Base-by-base conservation (phyloP, 2,113 vertebrate genomes). In the Pelmatolapia mariae region DNA sequence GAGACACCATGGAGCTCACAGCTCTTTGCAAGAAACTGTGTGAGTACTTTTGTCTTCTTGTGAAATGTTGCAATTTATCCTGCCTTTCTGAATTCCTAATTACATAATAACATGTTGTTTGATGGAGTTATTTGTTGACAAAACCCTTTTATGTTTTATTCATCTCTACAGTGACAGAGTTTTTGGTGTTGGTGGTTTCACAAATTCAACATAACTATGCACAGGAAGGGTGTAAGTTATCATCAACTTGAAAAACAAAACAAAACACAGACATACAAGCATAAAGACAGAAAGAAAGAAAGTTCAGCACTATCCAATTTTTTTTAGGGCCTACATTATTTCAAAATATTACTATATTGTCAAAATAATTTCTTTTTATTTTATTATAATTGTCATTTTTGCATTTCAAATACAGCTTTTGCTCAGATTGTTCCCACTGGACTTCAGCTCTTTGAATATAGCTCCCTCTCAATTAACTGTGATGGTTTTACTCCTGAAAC, bases 221-320 rank as follows among this genome's bases (percentile, higher is more conserved):
- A 38, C 53, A 0, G 40, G 18, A 87, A n/a, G n/a, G 0, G 3
- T n/a, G 86, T 83, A 33, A 83, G 86, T 79, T 15, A 13, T 68
- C 2, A 68, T 13, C n/a, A 8, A 22, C 7, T 68, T 22, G 8
- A 66, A 40, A 68, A 43, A 3, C 5, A 40, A 63, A 68, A 7
- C 0, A 40, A 68, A 68, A 22, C 0, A 0, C 11, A 66, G 3
- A 68, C 4, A 0, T n/a, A 63, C 6, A 7, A 4, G 5, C 29
- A 61, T 2, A 29, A 59, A 26, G 24, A 57, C 3, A 29, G 26
- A 53, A 54, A 54, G 52, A 12, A 22, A 53, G 12, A 0, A 31
- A 2, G 11, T 68, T 43, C n/a, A 15, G 1, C 3, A 6, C 8
- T 71, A 71, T 3, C 3, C 11, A 68, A 13, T 36, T 0, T 11